phyloP scores from a whole-genome alignment of 2,888 invertebrate genomes.

The Tenodera sinensis region DNA sequence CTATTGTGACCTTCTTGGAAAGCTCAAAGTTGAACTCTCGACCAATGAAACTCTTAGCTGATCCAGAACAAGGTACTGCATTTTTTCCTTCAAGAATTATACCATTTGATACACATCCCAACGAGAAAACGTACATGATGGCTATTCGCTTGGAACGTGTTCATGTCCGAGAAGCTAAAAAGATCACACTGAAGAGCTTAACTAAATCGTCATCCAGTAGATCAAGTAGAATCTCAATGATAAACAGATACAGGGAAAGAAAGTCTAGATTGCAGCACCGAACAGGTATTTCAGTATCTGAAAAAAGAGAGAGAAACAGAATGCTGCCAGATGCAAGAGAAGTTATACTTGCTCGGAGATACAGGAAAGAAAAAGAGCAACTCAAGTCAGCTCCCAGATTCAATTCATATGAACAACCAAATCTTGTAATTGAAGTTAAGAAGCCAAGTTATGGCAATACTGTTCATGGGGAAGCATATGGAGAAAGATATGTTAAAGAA shows the following conservation, averaged over 20 bases:
- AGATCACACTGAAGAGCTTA: neutral
- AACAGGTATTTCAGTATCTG: neutral
- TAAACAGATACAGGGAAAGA: neutral
- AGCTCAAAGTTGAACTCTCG: neutral
- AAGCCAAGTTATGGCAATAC: neutral
- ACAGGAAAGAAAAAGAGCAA: neutral
- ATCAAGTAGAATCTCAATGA: neutral
- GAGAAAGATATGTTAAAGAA: neutral
- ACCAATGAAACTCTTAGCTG: neutral
- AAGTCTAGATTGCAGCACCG: neutral
- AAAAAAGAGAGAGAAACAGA: neutral
- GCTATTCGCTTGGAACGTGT: neutral
- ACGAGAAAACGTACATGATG: neutral
- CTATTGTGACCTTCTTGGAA: neutral
- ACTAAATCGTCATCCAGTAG: neutral
- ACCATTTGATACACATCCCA: neutral
- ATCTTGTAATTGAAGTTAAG: neutral
- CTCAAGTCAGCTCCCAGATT: neutral
- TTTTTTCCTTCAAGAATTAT: neutral
- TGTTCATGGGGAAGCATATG: neutral
- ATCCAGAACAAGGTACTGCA: neutral
- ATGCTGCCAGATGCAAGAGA: neutral
- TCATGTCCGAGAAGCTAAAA: neutral
- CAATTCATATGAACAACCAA: neutral
- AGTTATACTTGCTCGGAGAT: neutral